Evolutionary conservation across 1,140 invertebrate species (phyloP), one percentile per base, ranked within the genome.

Genomic region (Sarcophaga bullata): DNA sequence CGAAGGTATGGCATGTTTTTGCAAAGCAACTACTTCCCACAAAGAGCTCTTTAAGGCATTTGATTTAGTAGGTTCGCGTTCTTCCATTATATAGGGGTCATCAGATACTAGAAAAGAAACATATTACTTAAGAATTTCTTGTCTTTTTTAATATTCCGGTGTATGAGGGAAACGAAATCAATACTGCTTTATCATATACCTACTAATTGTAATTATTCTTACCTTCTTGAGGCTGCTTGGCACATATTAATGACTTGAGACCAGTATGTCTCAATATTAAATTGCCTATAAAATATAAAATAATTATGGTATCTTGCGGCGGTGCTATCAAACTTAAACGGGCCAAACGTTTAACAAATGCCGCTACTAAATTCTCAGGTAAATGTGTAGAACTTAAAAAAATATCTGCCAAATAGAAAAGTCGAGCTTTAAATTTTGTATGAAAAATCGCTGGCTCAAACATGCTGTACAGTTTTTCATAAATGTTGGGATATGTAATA

Each of bases 401-500:
- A 58, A 98, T 92, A 90, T 98, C 96, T 0, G 96, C 92, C 37
- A 98, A 92, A 87, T 97, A 95, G 89, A 98, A 96, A 5, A 97
- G 92, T 54, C 97, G 92, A 2, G 95, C 93, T 90, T 96, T 96
- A 89, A 97, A 98, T 86, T 97, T 97, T 11, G 95, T 96, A 86
- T 96, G 94, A 88, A 99, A 97, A 83, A 99, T 95, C 85, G 95
- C 94, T 0, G 96, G 95, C 86, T 96, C 94, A 85, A 98, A 95
- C 93, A 99, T 94, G 1, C 95, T 94, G 91, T 99, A 99, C 6
- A 99, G 91, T 88, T 98, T 97, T 80, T 93, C 93, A 90, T 97
- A 99, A 87, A 99, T 97, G 90, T 98, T 95, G 6, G 98, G 97
- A 91, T 98, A 98, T 88, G 98, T 96, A 90, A 99, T 93, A 91